Evolutionary conservation across 37 sponge, comb jelly and placozoan species (phyloP), one percentile per base, ranked within the genome.

Genomic region (Tethya wilhelma): DNA sequence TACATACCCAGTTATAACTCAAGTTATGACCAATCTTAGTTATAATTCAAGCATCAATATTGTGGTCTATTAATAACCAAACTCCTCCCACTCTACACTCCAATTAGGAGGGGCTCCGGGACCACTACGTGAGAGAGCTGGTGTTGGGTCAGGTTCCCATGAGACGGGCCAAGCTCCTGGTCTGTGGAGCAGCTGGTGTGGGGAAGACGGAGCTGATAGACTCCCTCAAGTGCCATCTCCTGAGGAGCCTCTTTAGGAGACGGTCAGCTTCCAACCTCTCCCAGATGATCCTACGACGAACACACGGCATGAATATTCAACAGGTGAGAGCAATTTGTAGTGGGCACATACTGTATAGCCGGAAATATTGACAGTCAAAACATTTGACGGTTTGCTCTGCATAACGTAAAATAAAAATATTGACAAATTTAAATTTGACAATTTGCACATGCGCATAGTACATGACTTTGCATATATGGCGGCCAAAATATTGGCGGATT

Each of bases 191-290:
- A 9, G 59, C 92, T 28, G 92, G 87, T 32, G 92, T 91, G n/a
- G 96, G 96, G 5, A 95, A 95, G 66, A 86, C 90, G 44, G 88
- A 85, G 53, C 92, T 95, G 25, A 65, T 95, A 59, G 56, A 70
- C 72, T 88, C 92, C 19, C 78, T 95, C 38, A 87, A 85, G 75
- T 82, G 84, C 79, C 53, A 74, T 66, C 38, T 77, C 38, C 73
- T 93, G 8, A 71, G 73, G 7, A 81, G 90, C 63, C 70, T 93
- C 39, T 89, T 89, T 38, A 77, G 93, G 12, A 64, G 77, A 29
- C 78, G 84, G 5, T 78, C 93, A n/a, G 8, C 84, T 33, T 78
- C 84, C 64, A 55, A 80, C 44, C 34, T 84, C 20, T 44, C 62
- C 30, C 84, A 79, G 28, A 71, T 71, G 67, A 67, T 77, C 8